Evolutionary conservation across 2,888 invertebrate genomes (phyloP), one percentile per base, ranked within the genome.

Genomic region (Philopedon plagiatum): DNA sequence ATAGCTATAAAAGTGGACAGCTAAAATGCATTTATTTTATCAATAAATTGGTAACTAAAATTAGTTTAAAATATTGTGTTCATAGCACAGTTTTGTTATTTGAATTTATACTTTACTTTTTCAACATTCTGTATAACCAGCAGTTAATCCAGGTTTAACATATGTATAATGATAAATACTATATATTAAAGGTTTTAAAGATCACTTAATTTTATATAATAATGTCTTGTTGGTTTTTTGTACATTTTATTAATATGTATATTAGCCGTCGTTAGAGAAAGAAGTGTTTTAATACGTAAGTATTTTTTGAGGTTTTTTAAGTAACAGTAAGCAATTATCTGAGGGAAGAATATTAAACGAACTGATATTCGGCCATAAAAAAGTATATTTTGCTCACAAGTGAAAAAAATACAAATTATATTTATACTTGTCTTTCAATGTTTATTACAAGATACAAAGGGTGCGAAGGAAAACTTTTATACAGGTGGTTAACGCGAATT

Each of bases 151-250:
- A 46, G 44, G 49, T 64, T 64, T 19, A 49, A 23, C 56, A 34
- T 49, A 64, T 64, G 56, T 65, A 65, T 56, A 56, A 56, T 63
- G 21, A 66, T 66, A 57, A 54, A 62, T 60, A 60, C 11, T 26
- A 58, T 66, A 56, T 65, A 58, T 66, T 58, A 64, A 66, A 58
- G 18, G 32, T 29, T 66, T 66, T 68, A 34, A 26, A 66, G 46
- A 58, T 49, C 34, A 41, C 34, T 54, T 68, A 39, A 68, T 51
- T 68, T 68, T 57, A 58, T 68, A 68, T 60, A 60, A 60, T 68
- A 68, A 51, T 51, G 51, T 68, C 51, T 62, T 71, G 71, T 71
- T 65, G 71, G 60, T 65, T 60, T 21, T 60, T 71, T 71, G 65
- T 71, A 71, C 60, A 65, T 71, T 71, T 65, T 71, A 58, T 64